Conservation (phyloP, 2,113 vertebrate species). For the Peucedramus taeniatus region DNA sequence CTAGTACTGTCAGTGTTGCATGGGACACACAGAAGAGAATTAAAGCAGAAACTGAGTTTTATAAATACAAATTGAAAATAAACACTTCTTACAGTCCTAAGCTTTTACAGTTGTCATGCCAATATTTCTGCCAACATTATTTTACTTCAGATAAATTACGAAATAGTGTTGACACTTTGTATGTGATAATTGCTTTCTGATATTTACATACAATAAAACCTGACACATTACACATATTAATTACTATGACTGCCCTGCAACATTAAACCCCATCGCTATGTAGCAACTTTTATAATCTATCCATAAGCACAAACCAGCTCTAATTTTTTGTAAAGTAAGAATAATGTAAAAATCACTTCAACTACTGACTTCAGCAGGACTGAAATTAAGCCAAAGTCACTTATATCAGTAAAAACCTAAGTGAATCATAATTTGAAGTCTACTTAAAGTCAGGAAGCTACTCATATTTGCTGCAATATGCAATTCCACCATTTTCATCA, state of each 20-base stretch:
- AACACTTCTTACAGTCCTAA: not conserved
- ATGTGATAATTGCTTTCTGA: not conserved
- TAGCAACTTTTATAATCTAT: not conserved
- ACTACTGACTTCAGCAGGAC: not conserved
- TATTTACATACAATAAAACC: not conserved
- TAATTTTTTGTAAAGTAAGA: not conserved
- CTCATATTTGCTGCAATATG: not conserved
- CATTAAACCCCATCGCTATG: not conserved
- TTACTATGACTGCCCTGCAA: not conserved
- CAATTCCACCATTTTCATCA: not conserved
- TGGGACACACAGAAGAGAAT: not conserved
- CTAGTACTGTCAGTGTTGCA: not conserved
- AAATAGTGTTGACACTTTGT: not conserved
- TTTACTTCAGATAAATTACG: not conserved
- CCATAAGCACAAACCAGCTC: not conserved
- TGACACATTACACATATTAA: not conserved
- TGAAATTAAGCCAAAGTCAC: not conserved
- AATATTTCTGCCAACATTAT: not conserved
- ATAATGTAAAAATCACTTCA: not conserved
- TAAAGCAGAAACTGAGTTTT: not conserved
- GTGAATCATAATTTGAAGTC: not conserved
- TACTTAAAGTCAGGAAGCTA: not conserved
- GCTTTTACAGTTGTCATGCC: not conserved
- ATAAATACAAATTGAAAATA: not conserved
- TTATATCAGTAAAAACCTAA: not conserved